Conservation (phyloP, 2,113 vertebrate species). For the Circaetus cinerascens region DNA sequence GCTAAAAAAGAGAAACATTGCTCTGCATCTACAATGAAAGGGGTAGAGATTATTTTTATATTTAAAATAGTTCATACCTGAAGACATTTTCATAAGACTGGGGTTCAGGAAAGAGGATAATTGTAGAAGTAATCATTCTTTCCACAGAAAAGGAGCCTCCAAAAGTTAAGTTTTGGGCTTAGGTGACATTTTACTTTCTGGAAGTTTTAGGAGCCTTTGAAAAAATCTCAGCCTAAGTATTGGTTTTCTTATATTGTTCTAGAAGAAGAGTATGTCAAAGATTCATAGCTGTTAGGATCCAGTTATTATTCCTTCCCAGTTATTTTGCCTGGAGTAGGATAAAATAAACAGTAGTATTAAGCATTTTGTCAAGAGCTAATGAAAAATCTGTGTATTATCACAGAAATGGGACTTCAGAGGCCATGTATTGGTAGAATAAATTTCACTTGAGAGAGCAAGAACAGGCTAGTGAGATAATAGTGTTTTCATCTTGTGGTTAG, state of each 20-base stretch:
- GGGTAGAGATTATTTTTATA: neutral
- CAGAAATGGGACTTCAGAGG: neutral
- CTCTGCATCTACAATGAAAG: neutral
- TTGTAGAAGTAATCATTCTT: neutral
- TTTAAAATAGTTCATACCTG: neutral
- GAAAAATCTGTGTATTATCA: neutral
- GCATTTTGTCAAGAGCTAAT: neutral
- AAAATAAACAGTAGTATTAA: neutral
- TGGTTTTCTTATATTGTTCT: neutral
- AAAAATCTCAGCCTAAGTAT: neutral
- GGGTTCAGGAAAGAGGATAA: neutral
- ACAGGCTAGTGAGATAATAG: neutral
- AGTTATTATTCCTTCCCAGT: neutral
- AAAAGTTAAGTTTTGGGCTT: neutral
- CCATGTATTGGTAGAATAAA: neutral
- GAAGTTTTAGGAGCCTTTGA: neutral
- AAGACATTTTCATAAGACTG: neutral
- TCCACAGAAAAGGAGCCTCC: neutral
- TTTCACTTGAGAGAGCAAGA: neutral
- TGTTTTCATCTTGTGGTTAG: neutral
- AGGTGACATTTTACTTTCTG: neutral
- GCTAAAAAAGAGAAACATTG: neutral
- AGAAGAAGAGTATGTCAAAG: neutral
- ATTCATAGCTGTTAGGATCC: neutral
- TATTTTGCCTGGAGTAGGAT: neutral